Conservation (phyloP, 2,113 vertebrate genomes). For the Eolophus roseicapilla region DNA sequence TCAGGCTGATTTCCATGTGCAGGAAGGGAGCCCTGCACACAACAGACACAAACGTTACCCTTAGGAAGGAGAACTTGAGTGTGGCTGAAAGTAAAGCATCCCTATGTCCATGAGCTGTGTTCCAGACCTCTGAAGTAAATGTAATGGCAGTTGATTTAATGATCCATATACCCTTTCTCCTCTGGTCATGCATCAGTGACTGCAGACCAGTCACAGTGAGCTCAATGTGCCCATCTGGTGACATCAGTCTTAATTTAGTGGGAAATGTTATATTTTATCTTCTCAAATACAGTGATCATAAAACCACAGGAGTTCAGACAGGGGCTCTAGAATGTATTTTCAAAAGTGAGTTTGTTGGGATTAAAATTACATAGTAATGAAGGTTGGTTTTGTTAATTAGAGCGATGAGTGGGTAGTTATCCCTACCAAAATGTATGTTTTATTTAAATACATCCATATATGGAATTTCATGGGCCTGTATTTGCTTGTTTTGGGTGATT, state of each 20-base stretch:
- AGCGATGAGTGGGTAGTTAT: background rate
- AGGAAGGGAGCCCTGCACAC: background rate
- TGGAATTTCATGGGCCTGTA: background rate
- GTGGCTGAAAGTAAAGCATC: background rate
- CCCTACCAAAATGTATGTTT: background rate
- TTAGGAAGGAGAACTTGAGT: background rate
- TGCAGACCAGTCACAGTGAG: background rate
- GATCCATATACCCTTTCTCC: background rate
- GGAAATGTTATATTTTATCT: background rate
- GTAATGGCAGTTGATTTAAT: background rate
- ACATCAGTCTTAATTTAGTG: background rate
- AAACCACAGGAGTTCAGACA: background rate
- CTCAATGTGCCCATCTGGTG: background rate
- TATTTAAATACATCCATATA: background rate
- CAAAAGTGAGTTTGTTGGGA: background rate
- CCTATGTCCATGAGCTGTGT: background rate
- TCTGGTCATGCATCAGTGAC: background rate
- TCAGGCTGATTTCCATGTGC: background rate
- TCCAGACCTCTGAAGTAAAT: background rate
- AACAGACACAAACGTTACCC: accelerated
- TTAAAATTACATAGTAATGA: background rate
- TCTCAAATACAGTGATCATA: background rate
- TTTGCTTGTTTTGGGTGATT: background rate
- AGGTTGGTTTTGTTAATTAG: background rate
- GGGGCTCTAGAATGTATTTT: background rate